A percentile compares a stretch with the other conserved stretches of the same genome.
Evolutionary conservation across 2,888 invertebrate genomes (phyloP).

Genomic region (Lasioglossum calceatum): DNA sequence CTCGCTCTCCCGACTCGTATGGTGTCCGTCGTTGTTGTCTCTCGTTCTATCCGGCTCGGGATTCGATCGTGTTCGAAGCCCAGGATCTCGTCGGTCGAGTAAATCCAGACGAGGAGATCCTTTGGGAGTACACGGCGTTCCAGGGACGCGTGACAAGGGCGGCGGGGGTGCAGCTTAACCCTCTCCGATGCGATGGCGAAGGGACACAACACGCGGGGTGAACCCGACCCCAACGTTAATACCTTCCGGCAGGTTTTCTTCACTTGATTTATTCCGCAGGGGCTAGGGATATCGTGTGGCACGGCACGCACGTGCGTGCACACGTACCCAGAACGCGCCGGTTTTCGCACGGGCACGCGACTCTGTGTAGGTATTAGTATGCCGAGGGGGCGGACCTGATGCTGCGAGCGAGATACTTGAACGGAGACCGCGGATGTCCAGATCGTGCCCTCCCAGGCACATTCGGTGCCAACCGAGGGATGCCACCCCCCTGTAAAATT

Average conservation of each 20-base stretch:
- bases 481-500: neutral
- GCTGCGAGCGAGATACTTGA: slow-evolving; percentile 45
- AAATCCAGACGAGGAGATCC: slow-evolving; percentile 72
- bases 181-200: slow-evolving; percentile 67
- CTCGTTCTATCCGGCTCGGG: slow-evolving; percentile 30
- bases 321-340: slow-evolving; percentile 43
- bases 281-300: slow-evolving; percentile 49
- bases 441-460: slow-evolving; percentile 39
- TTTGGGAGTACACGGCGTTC: slow-evolving; percentile 68
- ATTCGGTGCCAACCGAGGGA: slow-evolving; percentile 23
- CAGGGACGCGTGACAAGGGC: slow-evolving; percentile 74
- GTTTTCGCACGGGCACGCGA: slow-evolving; percentile 60
- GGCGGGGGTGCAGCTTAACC: slow-evolving; percentile 69
- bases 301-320: slow-evolving; percentile 58
- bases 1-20: neutral
- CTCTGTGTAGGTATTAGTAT: slow-evolving; percentile 28
- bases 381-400: slow-evolving; percentile 24
- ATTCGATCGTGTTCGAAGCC: slow-evolving; percentile 34
- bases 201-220: slow-evolving; percentile 60
- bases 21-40: neutral
- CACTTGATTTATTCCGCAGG: slow-evolving; percentile 78
- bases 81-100: slow-evolving; percentile 65
- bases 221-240: slow-evolving; percentile 74
- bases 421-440: slow-evolving; percentile 55
- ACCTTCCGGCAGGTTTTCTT: slow-evolving; percentile 80